A percentile compares a stretch with the other conserved stretches of the same genome.
phyloP scores from a whole-genome alignment of 2,888 invertebrate species.

The Dynastes grantii region DNA sequence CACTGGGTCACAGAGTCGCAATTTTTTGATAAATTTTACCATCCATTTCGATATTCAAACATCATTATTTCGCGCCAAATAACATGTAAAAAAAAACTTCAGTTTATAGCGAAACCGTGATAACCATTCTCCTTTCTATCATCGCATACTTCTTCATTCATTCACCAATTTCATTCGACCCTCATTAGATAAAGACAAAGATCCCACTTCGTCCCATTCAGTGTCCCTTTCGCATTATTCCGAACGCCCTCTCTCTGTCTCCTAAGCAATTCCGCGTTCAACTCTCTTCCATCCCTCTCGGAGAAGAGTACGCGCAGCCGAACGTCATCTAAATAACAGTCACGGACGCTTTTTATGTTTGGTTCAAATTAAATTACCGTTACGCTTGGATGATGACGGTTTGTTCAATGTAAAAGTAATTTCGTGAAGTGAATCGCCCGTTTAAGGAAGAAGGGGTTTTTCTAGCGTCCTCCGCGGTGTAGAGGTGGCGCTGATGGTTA shows the following conservation, averaged over 20 bases:
- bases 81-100: background rate
- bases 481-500: background rate
- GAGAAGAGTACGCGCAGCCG: background rate
- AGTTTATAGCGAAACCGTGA: background rate
- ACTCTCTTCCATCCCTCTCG: constrained; percentile 1
- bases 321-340: constrained; percentile 45
- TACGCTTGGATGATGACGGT: constrained; percentile 48
- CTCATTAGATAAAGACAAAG: constrained; percentile 21
- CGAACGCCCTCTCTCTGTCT: background rate
- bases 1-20: too few relatives aligned
- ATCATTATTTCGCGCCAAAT: too few relatives aligned
- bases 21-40: too few relatives aligned
- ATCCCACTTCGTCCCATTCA: background rate
- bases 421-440: constrained; percentile 40
- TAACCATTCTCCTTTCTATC: background rate
- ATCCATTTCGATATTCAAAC: too few relatives aligned
- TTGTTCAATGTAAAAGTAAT: constrained; percentile 47
- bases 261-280: background rate
- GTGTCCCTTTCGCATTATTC: background rate
- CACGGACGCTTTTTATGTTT: constrained; percentile 45
- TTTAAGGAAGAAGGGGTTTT: constrained; percentile 21
- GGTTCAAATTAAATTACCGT: constrained; percentile 47
- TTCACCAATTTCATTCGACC: constrained; percentile 7
- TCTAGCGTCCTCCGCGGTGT: background rate
- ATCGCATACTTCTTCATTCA: background rate